Evolutionary conservation across 2,888 invertebrate genomes (phyloP), one percentile per base, ranked within the genome.

Genomic region (Reticulitermes lucifugus): DNA sequence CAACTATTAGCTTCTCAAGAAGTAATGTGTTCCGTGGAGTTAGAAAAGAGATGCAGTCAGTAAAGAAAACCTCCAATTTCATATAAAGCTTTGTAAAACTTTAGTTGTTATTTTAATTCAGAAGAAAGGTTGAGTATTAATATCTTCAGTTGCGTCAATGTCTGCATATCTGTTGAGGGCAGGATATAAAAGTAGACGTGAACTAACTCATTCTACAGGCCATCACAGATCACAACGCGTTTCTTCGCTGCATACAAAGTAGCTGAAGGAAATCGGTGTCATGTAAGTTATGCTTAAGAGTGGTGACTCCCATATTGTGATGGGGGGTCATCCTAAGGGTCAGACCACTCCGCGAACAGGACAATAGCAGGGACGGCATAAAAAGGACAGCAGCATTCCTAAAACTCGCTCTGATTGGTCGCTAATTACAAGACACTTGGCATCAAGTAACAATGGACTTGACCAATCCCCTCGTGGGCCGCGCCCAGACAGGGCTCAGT

Each of bases 361-460:
- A 81, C 81, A 81, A 81, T 81, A 70, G 81, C 65, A 43, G 81
- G 70, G 70, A 81, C 18, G 21, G 4, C 18, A 71, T 71, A 35
- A 75, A 75, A 75, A 75, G 75, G 75, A 75, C 65, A 81, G 70
- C 70, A 70, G 46, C 81, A 81, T 81, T 81, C 81, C 81, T 35
- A 29, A 81, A 81, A 81, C 65, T 43, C 81, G 81, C 81, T 81
- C 81, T 81, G 81, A 81, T 81, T 81, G 81, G 81, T 81, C 70
- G 70, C 81, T 81, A 81, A 81, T 81, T 81, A 81, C 81, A 81
- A 65, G 81, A 77, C 46, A 77, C 65, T 51, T 79, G 25, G 46
- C 55, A 55, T 25, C 51, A 46, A 25, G 51, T 79, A 79, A 79
- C 81, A 81, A 81, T 81, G 70, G 70, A 59, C 59, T 65, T 60